Percentiles rank a stretch among this genome's conserved stretches.
Evolutionary conservation across 2,797 vertebrate species (phyloP).

Genomic region (Falco peregrinus): DNA sequence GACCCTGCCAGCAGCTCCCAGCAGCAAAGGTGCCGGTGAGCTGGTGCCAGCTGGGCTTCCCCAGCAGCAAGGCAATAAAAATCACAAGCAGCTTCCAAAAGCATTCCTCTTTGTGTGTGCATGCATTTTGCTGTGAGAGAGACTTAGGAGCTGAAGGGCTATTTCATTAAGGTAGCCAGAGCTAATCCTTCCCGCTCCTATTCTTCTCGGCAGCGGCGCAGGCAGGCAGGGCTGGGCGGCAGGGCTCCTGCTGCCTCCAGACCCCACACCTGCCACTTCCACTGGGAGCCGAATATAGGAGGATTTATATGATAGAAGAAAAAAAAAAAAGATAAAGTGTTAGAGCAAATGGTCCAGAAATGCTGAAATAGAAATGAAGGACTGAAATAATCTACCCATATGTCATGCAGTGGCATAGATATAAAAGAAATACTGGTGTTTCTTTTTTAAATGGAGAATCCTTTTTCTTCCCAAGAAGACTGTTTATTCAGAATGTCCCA

Average conservation of each 20-base stretch:
- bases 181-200: not conserved
- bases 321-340: conserved; percentile 36
- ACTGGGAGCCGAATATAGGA: not conserved
- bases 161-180: conserved; percentile 8
- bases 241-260: not conserved
- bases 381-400: conserved; percentile 56
- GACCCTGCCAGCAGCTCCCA: not conserved
- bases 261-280: not conserved
- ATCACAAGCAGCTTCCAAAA: not conserved
- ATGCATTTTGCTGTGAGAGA: not conserved
- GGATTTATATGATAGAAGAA: conserved; percentile 29
- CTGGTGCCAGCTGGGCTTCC: not conserved
- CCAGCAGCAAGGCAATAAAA: not conserved
- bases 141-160: not conserved
- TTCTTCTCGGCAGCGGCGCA: not conserved
- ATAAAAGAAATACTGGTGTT: not conserved
- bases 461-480: conserved; percentile 67
- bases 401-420: conserved; percentile 45
- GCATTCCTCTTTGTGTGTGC: not conserved
- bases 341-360: conserved; percentile 53
- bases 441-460: conserved; percentile 54
- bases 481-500: conserved; percentile 60
- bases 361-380: conserved; percentile 62
- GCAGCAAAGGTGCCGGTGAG: not conserved
- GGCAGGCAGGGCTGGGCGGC: not conserved